Evolutionary conservation across 2,113 vertebrate genomes (phyloP).

Genomic region (Elephas maximus): DNA sequence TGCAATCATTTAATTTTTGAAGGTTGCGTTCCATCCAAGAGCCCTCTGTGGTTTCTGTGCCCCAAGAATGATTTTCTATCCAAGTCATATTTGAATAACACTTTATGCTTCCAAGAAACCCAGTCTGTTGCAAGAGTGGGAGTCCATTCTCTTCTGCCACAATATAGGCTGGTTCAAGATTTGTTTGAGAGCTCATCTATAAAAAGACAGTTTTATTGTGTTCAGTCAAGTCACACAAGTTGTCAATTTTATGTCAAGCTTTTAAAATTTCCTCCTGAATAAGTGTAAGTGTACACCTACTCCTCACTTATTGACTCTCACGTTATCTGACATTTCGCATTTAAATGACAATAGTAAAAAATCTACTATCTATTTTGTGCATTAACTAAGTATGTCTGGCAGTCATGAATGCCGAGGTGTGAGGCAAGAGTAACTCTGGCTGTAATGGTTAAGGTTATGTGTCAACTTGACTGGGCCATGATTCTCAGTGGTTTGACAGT

Average conservation of each 20-base stretch:
- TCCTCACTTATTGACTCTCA: too few species aligned
- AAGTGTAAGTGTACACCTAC: neutral
- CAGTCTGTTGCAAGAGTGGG: conserved; percentile 30
- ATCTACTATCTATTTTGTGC: too few species aligned
- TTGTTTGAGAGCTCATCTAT: conserved; percentile 38
- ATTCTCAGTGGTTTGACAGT: too few species aligned
- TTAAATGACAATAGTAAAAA: too few species aligned
- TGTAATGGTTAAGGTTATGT: too few species aligned
- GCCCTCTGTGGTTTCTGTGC: conserved; percentile 75
- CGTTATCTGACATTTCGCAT: too few species aligned
- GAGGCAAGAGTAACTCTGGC: too few species aligned
- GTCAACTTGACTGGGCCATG: too few species aligned
- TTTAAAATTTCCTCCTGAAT: conserved; percentile 54
- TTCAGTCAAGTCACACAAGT: conserved; percentile 65
- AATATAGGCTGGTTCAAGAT: neutral
- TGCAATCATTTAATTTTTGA: conserved; percentile 75
- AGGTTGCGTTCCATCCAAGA: conserved; percentile 74
- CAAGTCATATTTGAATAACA: conserved; percentile 79
- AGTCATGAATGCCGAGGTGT: too few species aligned
- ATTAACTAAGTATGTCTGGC: too few species aligned
- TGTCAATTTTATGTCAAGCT: conserved; percentile 68
- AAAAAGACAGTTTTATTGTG: conserved; percentile 65
- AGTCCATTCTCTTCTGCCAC: conserved; percentile 36
- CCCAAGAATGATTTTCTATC: conserved; percentile 76
- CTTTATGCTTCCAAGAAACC: conserved; percentile 64